Percentiles rank a stretch among this genome's conserved stretches.
Conservation (phyloP, 2,797 vertebrate genomes). For the Crocodylus rhombifer region DNA sequence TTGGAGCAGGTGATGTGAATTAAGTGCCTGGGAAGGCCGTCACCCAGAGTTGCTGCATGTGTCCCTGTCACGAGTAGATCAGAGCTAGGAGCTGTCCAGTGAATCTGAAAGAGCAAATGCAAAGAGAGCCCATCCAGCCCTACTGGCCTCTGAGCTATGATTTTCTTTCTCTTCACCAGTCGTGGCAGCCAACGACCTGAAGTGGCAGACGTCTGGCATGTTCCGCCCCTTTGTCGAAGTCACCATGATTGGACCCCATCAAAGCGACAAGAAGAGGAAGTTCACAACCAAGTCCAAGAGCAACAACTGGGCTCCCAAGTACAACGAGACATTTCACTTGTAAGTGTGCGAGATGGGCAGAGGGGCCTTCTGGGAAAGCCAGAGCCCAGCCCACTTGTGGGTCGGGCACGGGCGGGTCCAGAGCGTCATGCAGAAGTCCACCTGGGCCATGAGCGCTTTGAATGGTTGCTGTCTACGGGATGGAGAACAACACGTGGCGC, state of each 20-base stretch:
- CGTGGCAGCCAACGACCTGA: slow-evolving; percentile 93
- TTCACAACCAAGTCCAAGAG: slow-evolving; percentile 99
- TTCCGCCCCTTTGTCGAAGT: slow-evolving; percentile 97
- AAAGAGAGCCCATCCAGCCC: too few species aligned
- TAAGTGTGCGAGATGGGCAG: slow-evolving; percentile 81
- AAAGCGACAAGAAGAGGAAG: slow-evolving; percentile 96
- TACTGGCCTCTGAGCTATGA: too few species aligned
- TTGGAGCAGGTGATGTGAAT: not conserved
- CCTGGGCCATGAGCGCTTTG: too few species aligned
- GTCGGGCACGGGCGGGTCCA: too few species aligned
- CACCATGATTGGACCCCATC: slow-evolving; percentile 95
- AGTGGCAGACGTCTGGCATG: slow-evolving; percentile 98
- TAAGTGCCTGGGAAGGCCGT: not conserved
- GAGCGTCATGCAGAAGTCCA: too few species aligned
- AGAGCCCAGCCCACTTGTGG: not conserved
- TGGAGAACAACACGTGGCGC: not conserved
- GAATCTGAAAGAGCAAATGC: not conserved
- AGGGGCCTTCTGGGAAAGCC: not conserved
- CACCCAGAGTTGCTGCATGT: not conserved
- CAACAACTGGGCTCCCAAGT: slow-evolving; percentile 98
- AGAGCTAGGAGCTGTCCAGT: not conserved
- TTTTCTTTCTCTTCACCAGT: slow-evolving; percentile 81
- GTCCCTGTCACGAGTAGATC: not conserved
- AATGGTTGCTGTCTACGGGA: not conserved
- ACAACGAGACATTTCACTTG: slow-evolving; percentile 98